Evolutionary conservation across 2,888 invertebrate genomes (phyloP), one percentile per base, ranked within the genome.

Genomic region (Mylabris sibirica): DNA sequence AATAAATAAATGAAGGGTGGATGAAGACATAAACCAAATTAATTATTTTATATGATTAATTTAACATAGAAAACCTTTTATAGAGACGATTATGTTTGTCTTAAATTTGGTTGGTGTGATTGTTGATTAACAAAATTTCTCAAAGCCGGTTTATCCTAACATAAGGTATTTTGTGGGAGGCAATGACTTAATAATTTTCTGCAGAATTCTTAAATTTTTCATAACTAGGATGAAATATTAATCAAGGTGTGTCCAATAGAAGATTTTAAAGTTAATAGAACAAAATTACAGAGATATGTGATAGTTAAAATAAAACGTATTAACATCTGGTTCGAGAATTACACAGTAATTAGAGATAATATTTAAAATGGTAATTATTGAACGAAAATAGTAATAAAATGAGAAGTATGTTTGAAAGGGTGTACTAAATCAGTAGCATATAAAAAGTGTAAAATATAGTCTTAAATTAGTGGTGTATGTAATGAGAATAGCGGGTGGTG

Each of bases 381-480:
- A 44, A 44, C 17, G n/a, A 44, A 44, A n/a, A 38, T 38, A 44
- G 14, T 41, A 41, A 41, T 41, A 41, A 41, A 41, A 14, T 41
- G 5, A 41, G n/a, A 41, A n/a, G 4, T 41, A 14, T n/a, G n/a
- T n/a, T 12, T 14, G 14, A 20, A 14, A 57, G 49, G 34, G 8
- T 22, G n/a, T 67, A 66, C 66, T 71, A 74, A 73, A 67, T 69
- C 68, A 68, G 72, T 72, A 73, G 73, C 73, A 70, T 63, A 69
- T 12, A 53, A 53, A 22, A 53, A 53, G 24, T 53, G 53, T 53
- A 20, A 53, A 75, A 67, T 71, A 68, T 68, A 68, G 66, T 66
- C 62, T 74, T 78, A 77, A 78, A 72, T 78, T 76, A 76, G 69
- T 65, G 66, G 73, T 69, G 75, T 74, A 75, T 75, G 75, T 74